These are phyloP conservation scores for Meandrina meandrites DNA, from an alignment of 92 coral and sea anemone genomes.

Conservation along the genomic window DNA sequence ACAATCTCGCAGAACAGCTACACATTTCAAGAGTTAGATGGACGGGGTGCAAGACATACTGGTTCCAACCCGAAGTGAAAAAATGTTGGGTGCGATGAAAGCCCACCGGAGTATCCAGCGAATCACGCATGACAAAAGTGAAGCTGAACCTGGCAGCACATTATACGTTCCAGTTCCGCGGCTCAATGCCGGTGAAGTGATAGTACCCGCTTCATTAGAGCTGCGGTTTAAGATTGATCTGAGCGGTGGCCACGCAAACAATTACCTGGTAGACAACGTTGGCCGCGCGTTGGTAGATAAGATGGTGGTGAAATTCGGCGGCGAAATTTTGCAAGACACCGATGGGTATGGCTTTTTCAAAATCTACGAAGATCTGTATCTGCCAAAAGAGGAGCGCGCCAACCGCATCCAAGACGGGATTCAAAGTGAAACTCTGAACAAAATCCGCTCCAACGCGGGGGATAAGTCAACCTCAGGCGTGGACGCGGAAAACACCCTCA, in stretches of 20 bases:
- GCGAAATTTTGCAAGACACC: constrained; percentile 10
- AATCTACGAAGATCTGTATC: not conserved
- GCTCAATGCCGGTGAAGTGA: not conserved
- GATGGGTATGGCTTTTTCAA: not conserved
- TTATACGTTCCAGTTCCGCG: no score
- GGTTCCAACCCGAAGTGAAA: not conserved
- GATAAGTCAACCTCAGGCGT: not conserved
- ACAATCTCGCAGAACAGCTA: no score
- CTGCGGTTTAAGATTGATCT: not conserved
- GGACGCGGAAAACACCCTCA: not conserved
- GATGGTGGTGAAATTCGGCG: constrained; percentile 6
- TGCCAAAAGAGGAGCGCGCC: not conserved
- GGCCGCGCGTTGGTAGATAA: not conserved
- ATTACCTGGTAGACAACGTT: constrained; percentile 6
- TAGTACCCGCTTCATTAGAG: not conserved
- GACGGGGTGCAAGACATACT: not conserved
- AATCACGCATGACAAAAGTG: no score
- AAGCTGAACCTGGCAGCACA: not conserved
- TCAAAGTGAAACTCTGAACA: not conserved
- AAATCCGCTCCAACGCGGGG: not conserved
- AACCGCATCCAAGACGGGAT: not conserved
- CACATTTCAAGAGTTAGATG: no score
- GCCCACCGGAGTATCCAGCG: no score
- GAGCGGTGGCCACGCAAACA: not conserved
- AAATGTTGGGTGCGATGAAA: not conserved